Percentiles rank a stretch among this genome's conserved stretches.
phyloP scores from a whole-genome alignment of 2,797 vertebrate species.

The Brotula barbata region DNA sequence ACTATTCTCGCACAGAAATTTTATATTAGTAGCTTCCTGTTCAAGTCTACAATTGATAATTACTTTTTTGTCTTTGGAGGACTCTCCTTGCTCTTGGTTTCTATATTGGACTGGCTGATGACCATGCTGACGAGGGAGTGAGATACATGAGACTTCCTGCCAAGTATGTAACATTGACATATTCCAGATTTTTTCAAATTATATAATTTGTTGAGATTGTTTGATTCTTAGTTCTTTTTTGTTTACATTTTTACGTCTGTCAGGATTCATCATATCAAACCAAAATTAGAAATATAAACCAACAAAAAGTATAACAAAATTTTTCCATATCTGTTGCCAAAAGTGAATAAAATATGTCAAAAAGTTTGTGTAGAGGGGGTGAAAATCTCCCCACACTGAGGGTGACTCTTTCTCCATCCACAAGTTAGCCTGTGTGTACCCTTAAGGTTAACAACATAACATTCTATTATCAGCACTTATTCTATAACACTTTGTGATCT shows the following conservation, averaged over 20 bases:
- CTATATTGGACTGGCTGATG: conserved; percentile 86
- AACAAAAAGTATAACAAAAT: no score
- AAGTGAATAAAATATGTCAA: no score
- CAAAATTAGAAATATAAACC: no score
- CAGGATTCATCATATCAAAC: not conserved
- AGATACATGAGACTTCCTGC: conserved; percentile 84
- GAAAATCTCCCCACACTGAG: no score
- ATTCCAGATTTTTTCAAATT: not conserved
- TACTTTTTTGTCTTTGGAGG: conserved; percentile 67
- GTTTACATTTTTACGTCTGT: not conserved
- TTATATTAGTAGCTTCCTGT: no score
- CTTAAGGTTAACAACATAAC: no score
- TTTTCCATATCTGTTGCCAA: no score
- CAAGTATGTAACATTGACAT: conserved; percentile 80
- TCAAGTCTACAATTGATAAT: not conserved
- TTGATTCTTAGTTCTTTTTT: not conserved
- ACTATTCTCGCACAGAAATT: no score
- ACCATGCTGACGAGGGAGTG: conserved; percentile 84
- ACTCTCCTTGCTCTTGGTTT: conserved; percentile 89
- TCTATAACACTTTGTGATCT: not conserved
- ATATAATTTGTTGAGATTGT: not conserved
- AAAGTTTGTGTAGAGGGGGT: no score
- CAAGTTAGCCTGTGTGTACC: no score
- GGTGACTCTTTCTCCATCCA: no score
- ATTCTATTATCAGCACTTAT: no score